Percentiles rank a stretch among this genome's conserved stretches.
Conservation (phyloP, 2,888 invertebrate genomes). For the Lomographa bimaculata region DNA sequence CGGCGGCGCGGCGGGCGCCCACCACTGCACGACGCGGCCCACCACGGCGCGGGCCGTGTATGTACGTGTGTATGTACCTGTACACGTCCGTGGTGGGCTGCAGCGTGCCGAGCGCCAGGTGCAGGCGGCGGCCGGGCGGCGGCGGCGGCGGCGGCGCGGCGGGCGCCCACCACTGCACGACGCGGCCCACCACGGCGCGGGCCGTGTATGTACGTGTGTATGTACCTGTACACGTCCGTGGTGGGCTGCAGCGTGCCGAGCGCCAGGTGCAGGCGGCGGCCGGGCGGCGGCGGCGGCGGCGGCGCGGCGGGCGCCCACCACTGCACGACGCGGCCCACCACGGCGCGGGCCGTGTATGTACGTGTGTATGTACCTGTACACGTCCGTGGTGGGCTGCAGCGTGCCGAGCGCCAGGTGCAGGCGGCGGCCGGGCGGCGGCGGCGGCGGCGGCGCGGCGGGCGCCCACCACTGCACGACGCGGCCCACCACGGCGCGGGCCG, state of each 20-base stretch:
- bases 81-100: constrained; percentile 74
- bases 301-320: constrained; percentile 94
- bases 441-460: constrained; percentile 83
- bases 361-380: no score
- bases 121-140: constrained; percentile 91
- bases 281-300: constrained; percentile 82
- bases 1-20: constrained; percentile 87
- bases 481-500: constrained; percentile 97
- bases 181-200: constrained; percentile 97
- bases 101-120: constrained; percentile 91
- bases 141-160: constrained; percentile 68
- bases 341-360: constrained; percentile 98
- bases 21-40: constrained; percentile 97
- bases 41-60: constrained; percentile 98
- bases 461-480: constrained; percentile 98
- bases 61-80: no score
- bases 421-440: constrained; percentile 87
- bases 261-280: constrained; percentile 91
- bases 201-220: no score
- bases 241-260: constrained; percentile 88
- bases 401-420: constrained; percentile 93
- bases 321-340: constrained; percentile 96
- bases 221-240: constrained; percentile 59
- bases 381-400: constrained; percentile 77
- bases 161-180: constrained; percentile 99